Conservation (phyloP, 2,888 invertebrate genomes). For the Drosophila histrio region DNA sequence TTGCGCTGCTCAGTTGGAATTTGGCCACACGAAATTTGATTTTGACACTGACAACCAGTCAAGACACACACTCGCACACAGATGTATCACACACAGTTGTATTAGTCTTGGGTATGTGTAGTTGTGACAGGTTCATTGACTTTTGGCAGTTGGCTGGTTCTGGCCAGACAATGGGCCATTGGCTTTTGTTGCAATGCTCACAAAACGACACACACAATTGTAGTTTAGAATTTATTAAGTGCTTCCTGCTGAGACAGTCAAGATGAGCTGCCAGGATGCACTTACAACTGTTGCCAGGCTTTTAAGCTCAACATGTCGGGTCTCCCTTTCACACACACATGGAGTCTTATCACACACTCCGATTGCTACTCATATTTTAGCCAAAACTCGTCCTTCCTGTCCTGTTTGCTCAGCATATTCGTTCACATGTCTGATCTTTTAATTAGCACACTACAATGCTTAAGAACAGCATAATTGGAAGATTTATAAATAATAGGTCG, state of each 20-base stretch:
- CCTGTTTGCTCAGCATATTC: conserved; percentile 5
- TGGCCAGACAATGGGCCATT: conserved; percentile 36
- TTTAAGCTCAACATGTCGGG: conserved; percentile 29
- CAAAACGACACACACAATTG: conserved; percentile 56
- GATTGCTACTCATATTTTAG: conserved; percentile 31
- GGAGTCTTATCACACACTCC: not conserved
- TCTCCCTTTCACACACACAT: not conserved
- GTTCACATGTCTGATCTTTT: conserved; percentile 44
- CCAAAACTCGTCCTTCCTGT: conserved; percentile 52
- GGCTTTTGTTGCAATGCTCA: conserved; percentile 59
- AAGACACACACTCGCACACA: conserved; percentile 4
- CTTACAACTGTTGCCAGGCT: conserved; percentile 47
- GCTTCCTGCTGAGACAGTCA: conserved; percentile 66
- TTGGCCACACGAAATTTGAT: conserved; percentile 62
- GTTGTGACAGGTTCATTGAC: conserved; percentile 52
- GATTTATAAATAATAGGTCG: not conserved
- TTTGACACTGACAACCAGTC: conserved; percentile 42
- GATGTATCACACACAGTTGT: not conserved
- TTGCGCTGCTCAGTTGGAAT: conserved; percentile 38
- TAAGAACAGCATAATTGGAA: conserved; percentile 18
- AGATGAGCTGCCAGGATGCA: conserved; percentile 56
- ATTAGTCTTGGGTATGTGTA: conserved; percentile 49
- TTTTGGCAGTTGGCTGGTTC: not conserved
- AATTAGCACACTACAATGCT: conserved; percentile 45
- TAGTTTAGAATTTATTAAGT: conserved; percentile 73